Conservation (phyloP, 2,113 vertebrate species). For the Pantherophis guttatus region DNA sequence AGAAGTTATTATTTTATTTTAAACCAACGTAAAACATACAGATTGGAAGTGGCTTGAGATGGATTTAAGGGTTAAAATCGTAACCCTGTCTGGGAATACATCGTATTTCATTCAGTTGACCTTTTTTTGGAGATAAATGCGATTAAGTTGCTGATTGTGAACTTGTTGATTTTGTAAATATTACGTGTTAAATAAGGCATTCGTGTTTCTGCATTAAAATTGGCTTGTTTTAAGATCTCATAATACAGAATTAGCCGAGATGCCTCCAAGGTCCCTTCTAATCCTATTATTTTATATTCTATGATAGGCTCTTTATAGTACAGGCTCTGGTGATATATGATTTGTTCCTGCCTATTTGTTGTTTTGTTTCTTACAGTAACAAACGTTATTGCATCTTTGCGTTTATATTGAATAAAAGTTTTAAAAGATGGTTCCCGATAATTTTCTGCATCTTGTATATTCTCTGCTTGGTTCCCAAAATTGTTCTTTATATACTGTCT, state of each 20-base stretch:
- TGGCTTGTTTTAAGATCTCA: not conserved
- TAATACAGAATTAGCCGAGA: not conserved
- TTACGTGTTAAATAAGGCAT: slow-evolving; percentile 9
- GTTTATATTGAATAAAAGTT: not conserved
- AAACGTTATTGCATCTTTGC: not conserved
- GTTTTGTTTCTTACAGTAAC: not conserved
- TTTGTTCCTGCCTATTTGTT: not conserved
- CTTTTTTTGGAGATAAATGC: not conserved
- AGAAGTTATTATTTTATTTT: not conserved
- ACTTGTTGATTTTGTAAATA: not conserved
- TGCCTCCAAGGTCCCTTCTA: not conserved
- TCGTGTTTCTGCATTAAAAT: not conserved
- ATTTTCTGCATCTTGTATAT: not conserved
- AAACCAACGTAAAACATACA: not conserved
- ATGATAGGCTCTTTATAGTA: too few species aligned
- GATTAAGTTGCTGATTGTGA: not conserved
- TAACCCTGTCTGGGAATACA: not conserved
- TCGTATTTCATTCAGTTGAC: not conserved
- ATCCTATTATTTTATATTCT: not conserved
- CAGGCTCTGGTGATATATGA: too few species aligned
- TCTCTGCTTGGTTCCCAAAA: not conserved
- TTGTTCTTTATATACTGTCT: not conserved
- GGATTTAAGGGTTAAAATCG: not conserved
- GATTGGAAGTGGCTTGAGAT: slow-evolving; percentile 24
- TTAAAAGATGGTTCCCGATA: not conserved